Evolutionary conservation across 2,113 vertebrate genomes (phyloP).

Genomic region (Saccopteryx leptura): DNA sequence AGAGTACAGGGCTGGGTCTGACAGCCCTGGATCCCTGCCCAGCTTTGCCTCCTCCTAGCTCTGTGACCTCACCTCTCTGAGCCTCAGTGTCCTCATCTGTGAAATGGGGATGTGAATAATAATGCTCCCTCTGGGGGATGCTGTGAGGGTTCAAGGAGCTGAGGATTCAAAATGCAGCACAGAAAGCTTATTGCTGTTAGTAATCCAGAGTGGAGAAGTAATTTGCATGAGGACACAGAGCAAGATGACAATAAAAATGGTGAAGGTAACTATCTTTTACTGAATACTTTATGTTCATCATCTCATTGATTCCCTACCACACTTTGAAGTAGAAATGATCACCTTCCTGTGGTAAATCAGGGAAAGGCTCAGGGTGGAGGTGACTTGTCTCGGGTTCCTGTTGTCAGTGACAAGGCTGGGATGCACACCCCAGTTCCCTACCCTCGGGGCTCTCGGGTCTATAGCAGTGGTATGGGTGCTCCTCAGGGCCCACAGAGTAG

Average conservation of each 20-base stretch:
- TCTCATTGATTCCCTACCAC: background rate
- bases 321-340: background rate
- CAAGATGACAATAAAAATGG: background rate
- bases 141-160: background rate
- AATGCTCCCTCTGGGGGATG: background rate
- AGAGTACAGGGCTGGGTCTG: background rate
- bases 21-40: background rate
- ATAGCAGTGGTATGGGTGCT: background rate
- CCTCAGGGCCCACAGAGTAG: background rate
- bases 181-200: background rate
- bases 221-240: background rate
- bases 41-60: background rate
- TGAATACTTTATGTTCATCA: background rate
- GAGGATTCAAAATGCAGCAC: background rate
- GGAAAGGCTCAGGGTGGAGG: background rate
- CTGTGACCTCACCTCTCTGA: background rate
- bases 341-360: background rate
- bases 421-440: background rate
- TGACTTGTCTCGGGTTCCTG: background rate
- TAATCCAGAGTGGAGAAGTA: conserved; percentile 19
- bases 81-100: background rate
- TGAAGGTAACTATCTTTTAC: background rate
- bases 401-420: background rate
- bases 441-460: background rate
- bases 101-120: background rate